These are phyloP conservation scores for Leptobrachium leishanense DNA, from an alignment of 2,113 vertebrate genomes.

Conservation along the genomic window DNA sequence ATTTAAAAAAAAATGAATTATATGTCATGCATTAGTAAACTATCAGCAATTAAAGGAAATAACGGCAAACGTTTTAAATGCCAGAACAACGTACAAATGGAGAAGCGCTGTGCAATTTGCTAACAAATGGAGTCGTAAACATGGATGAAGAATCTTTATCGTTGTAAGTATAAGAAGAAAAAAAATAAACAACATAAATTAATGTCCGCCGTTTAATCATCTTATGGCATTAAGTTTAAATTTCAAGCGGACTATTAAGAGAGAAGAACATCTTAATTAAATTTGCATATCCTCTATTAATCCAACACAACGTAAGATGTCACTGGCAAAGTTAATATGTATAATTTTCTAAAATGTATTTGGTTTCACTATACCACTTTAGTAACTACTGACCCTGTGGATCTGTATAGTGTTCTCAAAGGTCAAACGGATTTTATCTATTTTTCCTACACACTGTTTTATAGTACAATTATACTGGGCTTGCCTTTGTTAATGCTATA, in stretches of 20 bases:
- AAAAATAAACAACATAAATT: constrained; percentile 7
- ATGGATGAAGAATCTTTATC: constrained; percentile 19
- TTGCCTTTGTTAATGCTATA: constrained; percentile 12
- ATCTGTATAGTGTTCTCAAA: neutral
- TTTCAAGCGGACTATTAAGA: constrained; percentile 17
- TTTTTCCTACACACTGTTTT: neutral
- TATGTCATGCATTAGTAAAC: neutral
- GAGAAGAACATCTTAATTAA: constrained; percentile 39
- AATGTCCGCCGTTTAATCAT: neutral
- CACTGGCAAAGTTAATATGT: constrained; percentile 16
- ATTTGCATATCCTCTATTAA: neutral
- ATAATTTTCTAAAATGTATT: constrained; percentile 4
- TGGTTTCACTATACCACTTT: neutral
- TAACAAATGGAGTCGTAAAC: constrained; percentile 28
- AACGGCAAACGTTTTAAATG: neutral
- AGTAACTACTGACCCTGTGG: neutral
- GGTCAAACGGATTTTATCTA: neutral
- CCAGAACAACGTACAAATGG: constrained; percentile 3
- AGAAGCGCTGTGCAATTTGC: neutral
- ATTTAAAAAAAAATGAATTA: neutral
- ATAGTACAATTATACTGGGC: neutral
- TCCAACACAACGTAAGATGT: constrained; percentile 16
- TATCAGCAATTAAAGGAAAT: neutral
- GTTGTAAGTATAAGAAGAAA: neutral
- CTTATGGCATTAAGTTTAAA: neutral